Percentiles rank a stretch among this genome's conserved stretches.
phyloP scores from a whole-genome alignment of 2,113 vertebrate genomes.

The Anarhynchus alexandrinus region DNA sequence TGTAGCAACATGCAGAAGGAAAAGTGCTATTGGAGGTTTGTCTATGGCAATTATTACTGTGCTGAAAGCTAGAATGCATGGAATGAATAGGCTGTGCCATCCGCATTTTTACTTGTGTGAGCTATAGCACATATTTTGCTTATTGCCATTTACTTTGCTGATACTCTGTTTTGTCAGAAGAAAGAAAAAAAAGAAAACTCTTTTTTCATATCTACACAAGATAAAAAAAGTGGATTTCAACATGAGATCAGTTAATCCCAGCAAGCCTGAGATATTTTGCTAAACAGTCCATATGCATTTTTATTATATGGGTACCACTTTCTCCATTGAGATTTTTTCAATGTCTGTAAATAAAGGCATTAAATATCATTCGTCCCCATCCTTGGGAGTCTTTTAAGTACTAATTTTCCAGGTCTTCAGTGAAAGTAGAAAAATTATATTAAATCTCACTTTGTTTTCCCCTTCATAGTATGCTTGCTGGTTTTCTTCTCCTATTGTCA shows the following conservation, averaged over 20 bases:
- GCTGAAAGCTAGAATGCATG: neutral
- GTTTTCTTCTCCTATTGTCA: neutral
- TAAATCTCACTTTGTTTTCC: neutral
- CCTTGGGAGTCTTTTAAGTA: neutral
- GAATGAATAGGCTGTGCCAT: neutral
- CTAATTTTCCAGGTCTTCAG: neutral
- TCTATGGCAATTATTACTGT: neutral
- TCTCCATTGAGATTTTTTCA: neutral
- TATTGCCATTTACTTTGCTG: neutral
- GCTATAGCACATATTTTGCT: neutral
- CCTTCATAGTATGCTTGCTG: neutral
- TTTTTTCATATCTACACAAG: neutral
- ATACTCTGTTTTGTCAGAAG: neutral
- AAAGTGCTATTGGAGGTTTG: neutral
- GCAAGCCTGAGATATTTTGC: neutral
- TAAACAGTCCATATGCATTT: neutral
- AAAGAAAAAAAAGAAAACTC: neutral
- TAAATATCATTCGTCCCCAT: neutral
- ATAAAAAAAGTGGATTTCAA: neutral
- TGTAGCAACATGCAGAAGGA: conserved; percentile 34
- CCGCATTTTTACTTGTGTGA: neutral
- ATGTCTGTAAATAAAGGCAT: neutral
- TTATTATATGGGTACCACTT: neutral
- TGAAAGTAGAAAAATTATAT: neutral
- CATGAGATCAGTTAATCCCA: neutral